phyloP scores from a whole-genome alignment of 2,888 invertebrate genomes.

The Phragmatobia fuliginosa region DNA sequence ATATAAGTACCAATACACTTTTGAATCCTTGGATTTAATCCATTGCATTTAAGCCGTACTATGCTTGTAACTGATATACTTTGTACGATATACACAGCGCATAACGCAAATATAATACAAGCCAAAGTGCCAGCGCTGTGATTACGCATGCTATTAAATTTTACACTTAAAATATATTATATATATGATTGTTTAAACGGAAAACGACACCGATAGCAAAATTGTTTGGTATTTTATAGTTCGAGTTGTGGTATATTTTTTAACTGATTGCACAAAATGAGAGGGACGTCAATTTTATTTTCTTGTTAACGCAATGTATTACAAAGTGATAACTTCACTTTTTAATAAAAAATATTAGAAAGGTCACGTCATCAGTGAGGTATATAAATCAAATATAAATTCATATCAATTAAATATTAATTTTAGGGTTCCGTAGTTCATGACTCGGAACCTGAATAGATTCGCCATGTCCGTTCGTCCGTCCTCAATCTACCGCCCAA shows the following conservation, averaged over 20 bases:
- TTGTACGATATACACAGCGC: slow-evolving; percentile 22
- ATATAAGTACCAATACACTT: slow-evolving; percentile 65
- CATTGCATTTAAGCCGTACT: slow-evolving; percentile 52
- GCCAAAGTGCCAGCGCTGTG: slow-evolving; percentile 14
- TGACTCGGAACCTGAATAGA: no score
- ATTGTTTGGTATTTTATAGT: slow-evolving; percentile 9
- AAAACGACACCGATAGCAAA: background rate
- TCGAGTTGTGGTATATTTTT: no score
- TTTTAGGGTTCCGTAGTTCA: no score
- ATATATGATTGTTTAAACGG: background rate
- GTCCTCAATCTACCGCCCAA: no score
- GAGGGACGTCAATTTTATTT: no score
- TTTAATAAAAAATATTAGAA: no score
- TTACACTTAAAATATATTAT: background rate
- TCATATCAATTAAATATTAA: no score
- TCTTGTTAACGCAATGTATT: no score
- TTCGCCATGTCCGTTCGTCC: no score
- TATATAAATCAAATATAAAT: background rate
- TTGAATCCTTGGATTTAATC: slow-evolving; percentile 35
- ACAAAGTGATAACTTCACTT: no score
- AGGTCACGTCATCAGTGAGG: background rate
- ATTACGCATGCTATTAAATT: slow-evolving; percentile 11
- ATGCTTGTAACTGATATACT: slow-evolving; percentile 40
- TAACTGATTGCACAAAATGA: no score
- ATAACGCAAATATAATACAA: slow-evolving; percentile 23